These are phyloP conservation scores for Chrysomallon squamiferum DNA, from an alignment of 1,140 invertebrate genomes.

Conservation along the genomic window DNA sequence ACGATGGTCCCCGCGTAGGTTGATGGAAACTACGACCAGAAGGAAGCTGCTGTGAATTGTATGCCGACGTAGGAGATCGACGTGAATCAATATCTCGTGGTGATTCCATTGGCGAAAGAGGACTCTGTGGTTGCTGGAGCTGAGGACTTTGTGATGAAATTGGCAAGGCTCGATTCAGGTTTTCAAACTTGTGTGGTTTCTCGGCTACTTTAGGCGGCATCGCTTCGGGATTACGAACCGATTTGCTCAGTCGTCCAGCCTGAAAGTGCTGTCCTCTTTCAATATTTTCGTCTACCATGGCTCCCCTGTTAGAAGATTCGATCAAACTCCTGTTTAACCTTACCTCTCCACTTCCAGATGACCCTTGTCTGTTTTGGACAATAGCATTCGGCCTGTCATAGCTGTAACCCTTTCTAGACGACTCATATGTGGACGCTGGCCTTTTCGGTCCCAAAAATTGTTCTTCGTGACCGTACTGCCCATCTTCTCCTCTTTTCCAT, in stretches of 20 bases:
- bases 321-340: neutral
- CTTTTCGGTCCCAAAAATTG: neutral
- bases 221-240: neutral
- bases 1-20: constrained; percentile 25
- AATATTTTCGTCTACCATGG: constrained; percentile 1
- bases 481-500: constrained; percentile 3
- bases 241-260: neutral
- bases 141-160: neutral
- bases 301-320: constrained; percentile 2
- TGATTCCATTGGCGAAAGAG: neutral
- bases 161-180: neutral
- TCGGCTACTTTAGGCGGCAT: constrained; percentile 1
- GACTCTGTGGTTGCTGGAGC: neutral
- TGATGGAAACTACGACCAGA: neutral
- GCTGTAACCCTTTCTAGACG: neutral
- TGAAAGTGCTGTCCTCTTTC: neutral
- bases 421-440: neutral
- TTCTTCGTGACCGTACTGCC: constrained; percentile 12
- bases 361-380: constrained; percentile 13
- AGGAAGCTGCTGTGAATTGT: neutral
- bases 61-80: neutral
- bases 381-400: neutral
- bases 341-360: constrained; percentile 1
- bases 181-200: neutral
- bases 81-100: neutral